Percentiles rank a stretch among this genome's conserved stretches.
Evolutionary conservation across 2,888 invertebrate genomes (phyloP).

Genomic region (Drosophila siamana): DNA sequence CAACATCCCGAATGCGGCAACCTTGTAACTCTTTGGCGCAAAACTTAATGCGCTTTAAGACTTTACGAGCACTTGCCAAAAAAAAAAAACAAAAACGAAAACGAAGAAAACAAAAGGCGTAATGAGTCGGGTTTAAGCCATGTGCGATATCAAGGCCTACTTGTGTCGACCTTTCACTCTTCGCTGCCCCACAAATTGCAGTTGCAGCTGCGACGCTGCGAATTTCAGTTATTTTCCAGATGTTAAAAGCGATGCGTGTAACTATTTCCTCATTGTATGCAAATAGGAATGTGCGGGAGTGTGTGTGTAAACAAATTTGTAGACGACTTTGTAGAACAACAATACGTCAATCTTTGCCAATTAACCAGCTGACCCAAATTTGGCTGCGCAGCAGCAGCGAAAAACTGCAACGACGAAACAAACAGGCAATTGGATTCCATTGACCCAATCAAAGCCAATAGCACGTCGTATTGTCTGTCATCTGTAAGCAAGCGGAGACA

Average conservation of each 20-base stretch:
- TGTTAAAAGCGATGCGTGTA: constrained; percentile 45
- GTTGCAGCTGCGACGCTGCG: constrained; percentile 14
- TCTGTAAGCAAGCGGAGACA: constrained; percentile 28
- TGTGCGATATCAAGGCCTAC: constrained; percentile 44
- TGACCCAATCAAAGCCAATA: constrained; percentile 75
- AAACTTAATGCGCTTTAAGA: constrained; percentile 34
- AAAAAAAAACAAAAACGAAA: too few species aligned
- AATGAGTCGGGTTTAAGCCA: constrained; percentile 23
- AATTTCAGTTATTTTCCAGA: constrained; percentile 48
- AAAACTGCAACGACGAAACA: constrained; percentile 62
- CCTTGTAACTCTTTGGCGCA: constrained; percentile 50
- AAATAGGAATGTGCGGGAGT: constrained; percentile 26
- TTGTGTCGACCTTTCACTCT: constrained; percentile 43
- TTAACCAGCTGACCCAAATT: constrained; percentile 78
- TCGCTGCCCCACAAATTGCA: constrained; percentile 3
- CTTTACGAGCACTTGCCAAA: constrained; percentile 25
- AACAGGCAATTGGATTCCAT: constrained; percentile 77
- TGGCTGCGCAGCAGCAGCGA: constrained; percentile 39
- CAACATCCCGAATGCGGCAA: constrained; percentile 15
- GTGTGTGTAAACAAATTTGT: constrained; percentile 64
- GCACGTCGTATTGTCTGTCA: constrained; percentile 37
- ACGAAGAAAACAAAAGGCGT: constrained; percentile 23
- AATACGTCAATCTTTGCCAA: constrained; percentile 81
- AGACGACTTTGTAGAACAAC: constrained; percentile 71
- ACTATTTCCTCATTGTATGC: constrained; percentile 76